Percentiles rank a stretch among this genome's conserved stretches.
phyloP scores from a whole-genome alignment of 2,113 vertebrate species.

The Pelecanoides urinatrix region DNA sequence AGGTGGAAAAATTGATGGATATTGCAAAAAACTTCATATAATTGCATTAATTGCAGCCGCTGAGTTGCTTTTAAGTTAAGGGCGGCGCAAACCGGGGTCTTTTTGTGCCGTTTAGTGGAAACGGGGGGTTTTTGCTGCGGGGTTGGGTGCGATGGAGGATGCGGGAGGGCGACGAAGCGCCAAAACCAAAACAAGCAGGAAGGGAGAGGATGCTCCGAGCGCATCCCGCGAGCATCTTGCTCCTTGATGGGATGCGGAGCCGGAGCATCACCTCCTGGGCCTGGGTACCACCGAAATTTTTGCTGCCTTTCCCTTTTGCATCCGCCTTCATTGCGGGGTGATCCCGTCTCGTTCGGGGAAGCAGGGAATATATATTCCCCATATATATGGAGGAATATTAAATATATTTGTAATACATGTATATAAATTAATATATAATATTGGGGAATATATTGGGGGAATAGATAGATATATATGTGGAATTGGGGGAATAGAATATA shows the following conservation, averaged over 20 bases:
- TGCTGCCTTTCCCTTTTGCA: no score
- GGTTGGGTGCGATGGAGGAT: neutral
- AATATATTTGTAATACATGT: neutral
- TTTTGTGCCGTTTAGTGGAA: neutral
- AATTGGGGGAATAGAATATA: neutral
- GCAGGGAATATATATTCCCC: neutral
- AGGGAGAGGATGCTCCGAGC: neutral
- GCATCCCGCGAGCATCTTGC: neutral
- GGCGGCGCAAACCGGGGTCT: accelerated
- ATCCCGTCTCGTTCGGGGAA: neutral
- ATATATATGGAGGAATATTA: neutral
- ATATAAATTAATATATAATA: neutral
- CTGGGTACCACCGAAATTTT: neutral
- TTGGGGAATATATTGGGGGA: no score
- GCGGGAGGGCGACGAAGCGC: neutral
- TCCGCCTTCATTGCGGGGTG: neutral
- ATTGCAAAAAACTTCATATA: neutral
- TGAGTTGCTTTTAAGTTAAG: neutral
- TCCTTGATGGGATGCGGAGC: neutral
- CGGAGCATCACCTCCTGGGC: neutral
- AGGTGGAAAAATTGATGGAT: neutral
- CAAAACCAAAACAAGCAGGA: neutral
- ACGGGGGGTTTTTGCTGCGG: neutral
- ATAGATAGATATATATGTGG: no score
- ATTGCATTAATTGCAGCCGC: neutral